Conservation (phyloP, 2,888 invertebrate species). For the Noctua janthe region DNA sequence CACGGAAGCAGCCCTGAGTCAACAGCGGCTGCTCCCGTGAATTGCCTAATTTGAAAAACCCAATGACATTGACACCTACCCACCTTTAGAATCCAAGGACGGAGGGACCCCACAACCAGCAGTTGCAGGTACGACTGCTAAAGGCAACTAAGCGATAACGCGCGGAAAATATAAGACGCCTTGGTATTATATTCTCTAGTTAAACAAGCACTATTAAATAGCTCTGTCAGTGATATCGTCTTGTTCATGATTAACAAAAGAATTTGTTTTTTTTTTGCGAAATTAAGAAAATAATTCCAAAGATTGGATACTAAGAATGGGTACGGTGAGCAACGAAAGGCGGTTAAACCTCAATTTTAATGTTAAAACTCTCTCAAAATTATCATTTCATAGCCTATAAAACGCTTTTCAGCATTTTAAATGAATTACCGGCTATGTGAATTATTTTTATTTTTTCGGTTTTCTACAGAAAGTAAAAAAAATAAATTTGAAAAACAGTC, state of each 20-base stretch:
- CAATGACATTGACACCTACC: background rate
- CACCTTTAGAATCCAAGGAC: background rate
- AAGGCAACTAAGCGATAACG: background rate
- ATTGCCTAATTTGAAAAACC: background rate
- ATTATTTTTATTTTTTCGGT: background rate
- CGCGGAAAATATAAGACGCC: background rate
- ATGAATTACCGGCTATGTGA: background rate
- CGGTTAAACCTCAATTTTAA: background rate
- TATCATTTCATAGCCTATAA: background rate
- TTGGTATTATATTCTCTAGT: conserved; percentile 1
- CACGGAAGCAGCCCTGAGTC: no score
- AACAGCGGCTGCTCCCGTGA: background rate
- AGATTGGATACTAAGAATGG: background rate
- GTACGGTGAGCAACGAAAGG: conserved; percentile 25
- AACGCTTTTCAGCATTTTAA: background rate
- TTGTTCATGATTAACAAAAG: conserved; percentile 1
- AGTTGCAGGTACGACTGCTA: background rate
- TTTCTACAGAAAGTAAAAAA: background rate
- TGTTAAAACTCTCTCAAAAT: background rate
- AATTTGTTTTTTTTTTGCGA: conserved; percentile 4
- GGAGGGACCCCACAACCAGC: background rate
- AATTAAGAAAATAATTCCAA: conserved; percentile 5
- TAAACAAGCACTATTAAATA: background rate
- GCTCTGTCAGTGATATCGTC: background rate
- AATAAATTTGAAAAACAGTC: background rate